Base-by-base conservation (phyloP, 2,797 vertebrate genomes). In the Jordanella pulchra region DNA sequence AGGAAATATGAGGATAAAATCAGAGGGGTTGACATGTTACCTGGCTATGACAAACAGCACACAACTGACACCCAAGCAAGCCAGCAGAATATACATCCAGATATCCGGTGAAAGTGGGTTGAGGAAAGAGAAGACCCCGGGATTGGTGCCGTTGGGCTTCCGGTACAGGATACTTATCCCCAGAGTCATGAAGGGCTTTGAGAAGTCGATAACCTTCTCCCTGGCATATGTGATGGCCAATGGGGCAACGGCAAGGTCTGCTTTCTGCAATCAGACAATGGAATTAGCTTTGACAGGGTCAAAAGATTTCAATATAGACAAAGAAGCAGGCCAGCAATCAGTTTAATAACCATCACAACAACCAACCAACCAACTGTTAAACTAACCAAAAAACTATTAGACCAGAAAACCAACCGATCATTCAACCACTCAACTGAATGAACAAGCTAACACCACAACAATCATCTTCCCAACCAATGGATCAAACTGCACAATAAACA, bases 1-100 rank as follows among this genome's bases (percentile, higher is more conserved):
- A 53, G 51, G 66, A 72, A 50, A 30, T 28, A 44, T 14, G 25
- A 55, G 44, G 53, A 39, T 65, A 60, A 25, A 44, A 60, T 48
- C 6, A 44, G 74, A 51, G 82, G 67, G 68, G 64, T 64, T 76
- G 79, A 90, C 93, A 95, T 97, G 96, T 99, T 98, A 99, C 97
- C 97, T 98, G 97, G 94, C 94, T 89, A 95, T 95, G 93, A 95
- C 94, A 93, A 95, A 95, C 85, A 95, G 94, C 93, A 95, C 97
- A 97, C 97, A 99, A 97, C 97, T 99, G 97, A 99, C 97, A 97
- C 97, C 97, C 96, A 99, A 97, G 97, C 95, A 99, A 96, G 97
- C 97, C 96, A 99, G 97, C 95, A 99, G 97, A 97, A 99, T 98
- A 97, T 99, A 99, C 97, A 99, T 99, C 97, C 97, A 99, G 96